These are phyloP conservation scores for Setipinna tenuifilis DNA, from an alignment of 2,797 vertebrate species.

Conservation along the genomic window DNA sequence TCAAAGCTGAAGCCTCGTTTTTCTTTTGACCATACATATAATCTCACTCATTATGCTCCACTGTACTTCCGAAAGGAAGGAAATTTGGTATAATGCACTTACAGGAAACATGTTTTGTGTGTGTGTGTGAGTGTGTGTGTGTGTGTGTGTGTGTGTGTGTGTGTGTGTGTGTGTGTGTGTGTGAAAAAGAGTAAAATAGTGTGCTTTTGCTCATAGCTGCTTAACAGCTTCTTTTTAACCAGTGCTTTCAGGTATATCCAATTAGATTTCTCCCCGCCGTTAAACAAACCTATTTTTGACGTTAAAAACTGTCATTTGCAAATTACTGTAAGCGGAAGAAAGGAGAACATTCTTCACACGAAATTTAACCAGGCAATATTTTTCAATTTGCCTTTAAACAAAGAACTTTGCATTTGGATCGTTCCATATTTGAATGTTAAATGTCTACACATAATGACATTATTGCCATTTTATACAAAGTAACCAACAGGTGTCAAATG, in stretches of 20 bases:
- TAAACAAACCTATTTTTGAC: not conserved
- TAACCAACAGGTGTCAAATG: too few relatives aligned
- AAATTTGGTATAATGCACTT: conserved; percentile 51
- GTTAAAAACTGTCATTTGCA: not conserved
- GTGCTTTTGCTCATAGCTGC: conserved; percentile 15
- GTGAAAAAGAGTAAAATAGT: not conserved
- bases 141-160: conserved; percentile 31
- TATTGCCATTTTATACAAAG: too few relatives aligned
- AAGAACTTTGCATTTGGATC: not conserved
- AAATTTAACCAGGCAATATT: not conserved
- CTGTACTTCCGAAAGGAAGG: conserved; percentile 29
- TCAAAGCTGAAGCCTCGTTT: not conserved
- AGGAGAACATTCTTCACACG: not conserved
- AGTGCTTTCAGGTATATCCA: conserved; percentile 33
- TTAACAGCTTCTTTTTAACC: conserved; percentile 31
- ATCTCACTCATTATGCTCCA: conserved; percentile 6
- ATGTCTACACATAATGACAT: too few relatives aligned
- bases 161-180: conserved; percentile 18
- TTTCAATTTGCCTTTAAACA: not conserved
- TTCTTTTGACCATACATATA: not conserved
- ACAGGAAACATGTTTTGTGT: conserved; percentile 49
- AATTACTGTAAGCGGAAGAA: not conserved
- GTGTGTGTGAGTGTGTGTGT: conserved; percentile 23
- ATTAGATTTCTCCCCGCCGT: conserved; percentile 4
- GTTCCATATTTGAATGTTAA: not conserved